Percentiles rank a stretch among this genome's conserved stretches.
Conservation (phyloP, 2,113 vertebrate genomes). For the Progne subis region DNA sequence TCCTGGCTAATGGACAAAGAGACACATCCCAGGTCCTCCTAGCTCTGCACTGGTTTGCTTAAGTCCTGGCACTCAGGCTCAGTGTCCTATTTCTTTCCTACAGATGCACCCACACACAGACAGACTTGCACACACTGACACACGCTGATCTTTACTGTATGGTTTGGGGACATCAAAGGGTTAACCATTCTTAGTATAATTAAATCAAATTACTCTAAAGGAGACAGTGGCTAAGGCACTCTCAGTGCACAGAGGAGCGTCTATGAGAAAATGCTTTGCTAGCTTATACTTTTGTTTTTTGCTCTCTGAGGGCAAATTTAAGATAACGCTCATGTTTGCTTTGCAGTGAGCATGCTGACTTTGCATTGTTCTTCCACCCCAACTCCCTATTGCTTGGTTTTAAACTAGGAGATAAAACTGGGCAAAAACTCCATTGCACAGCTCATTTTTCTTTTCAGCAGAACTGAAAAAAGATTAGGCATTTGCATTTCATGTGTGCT, state of each 20-base stretch:
- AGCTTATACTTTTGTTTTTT: not conserved
- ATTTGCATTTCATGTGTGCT: not conserved
- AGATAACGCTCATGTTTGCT: constrained; percentile 27
- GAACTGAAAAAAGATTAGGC: not conserved
- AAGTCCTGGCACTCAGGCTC: not conserved
- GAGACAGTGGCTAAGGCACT: not conserved
- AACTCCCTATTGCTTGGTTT: not conserved
- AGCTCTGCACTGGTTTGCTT: not conserved
- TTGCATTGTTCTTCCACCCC: not conserved
- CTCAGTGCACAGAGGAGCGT: not conserved
- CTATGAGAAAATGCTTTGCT: constrained; percentile 12
- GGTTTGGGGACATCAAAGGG: not conserved
- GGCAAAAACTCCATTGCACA: not conserved
- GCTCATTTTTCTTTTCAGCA: constrained; percentile 19
- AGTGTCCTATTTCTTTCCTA: not conserved
- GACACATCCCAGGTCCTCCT: not conserved
- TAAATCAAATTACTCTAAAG: not conserved
- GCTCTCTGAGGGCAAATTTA: not conserved
- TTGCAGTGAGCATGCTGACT: constrained; percentile 26
- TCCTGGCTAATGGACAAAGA: not conserved
- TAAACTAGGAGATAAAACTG: constrained; percentile 27
- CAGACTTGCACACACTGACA: not conserved
- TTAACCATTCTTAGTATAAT: not conserved
- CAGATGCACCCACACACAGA: not conserved
- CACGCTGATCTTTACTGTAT: not conserved